Evolutionary conservation across 2,113 vertebrate genomes (phyloP).

Genomic region (Tringa solitaria): DNA sequence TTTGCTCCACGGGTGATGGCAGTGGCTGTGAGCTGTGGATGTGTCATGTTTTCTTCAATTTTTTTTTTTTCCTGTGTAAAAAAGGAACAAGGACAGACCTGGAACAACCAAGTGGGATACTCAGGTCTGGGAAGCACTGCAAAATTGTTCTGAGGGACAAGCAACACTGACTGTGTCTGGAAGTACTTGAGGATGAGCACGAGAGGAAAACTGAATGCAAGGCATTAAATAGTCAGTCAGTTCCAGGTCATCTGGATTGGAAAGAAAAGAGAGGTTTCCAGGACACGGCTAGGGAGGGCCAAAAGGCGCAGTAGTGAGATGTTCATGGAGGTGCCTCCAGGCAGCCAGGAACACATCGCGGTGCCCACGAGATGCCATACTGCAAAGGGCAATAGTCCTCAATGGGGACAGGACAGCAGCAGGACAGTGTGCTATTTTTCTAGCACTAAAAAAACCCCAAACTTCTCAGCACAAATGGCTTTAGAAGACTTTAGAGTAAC

Average conservation of each 20-base stretch:
- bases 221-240: too few species aligned
- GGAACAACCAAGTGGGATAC: neutral
- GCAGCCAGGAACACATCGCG: accelerated
- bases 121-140: neutral
- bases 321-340: neutral
- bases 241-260: neutral
- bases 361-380: neutral
- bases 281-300: neutral
- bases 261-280: neutral
- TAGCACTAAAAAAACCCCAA: neutral
- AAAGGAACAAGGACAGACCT: neutral
- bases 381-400: neutral
- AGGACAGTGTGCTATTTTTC: neutral
- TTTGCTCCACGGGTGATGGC: neutral
- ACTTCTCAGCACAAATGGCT: neutral
- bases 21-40: neutral
- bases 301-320: neutral
- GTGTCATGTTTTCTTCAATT: neutral
- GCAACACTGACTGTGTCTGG: neutral
- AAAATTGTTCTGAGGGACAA: neutral
- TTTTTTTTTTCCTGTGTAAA: neutral
- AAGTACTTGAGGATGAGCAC: neutral
- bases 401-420: accelerated
- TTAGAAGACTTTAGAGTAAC: neutral
- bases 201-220: accelerated